Percentiles rank a stretch among this genome's conserved stretches.
Evolutionary conservation across 2,113 vertebrate species (phyloP).

Genomic region (Pelobates fuscus): DNA sequence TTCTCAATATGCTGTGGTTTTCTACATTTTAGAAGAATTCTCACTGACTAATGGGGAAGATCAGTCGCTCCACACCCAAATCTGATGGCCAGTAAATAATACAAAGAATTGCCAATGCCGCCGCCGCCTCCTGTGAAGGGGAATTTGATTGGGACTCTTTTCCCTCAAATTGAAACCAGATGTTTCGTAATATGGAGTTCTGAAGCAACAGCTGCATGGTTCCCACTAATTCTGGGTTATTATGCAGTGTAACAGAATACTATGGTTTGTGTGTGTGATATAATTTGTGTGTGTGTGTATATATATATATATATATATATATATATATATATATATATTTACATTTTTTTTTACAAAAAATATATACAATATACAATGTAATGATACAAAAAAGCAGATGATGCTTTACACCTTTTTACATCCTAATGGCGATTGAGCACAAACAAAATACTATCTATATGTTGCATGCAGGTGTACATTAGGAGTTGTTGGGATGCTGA

Average conservation of each 20-base stretch:
- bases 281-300: too few relatives aligned
- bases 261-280: too few relatives aligned
- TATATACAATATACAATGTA: too few relatives aligned
- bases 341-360: too few relatives aligned
- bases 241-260: neutral
- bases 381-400: too few relatives aligned
- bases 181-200: neutral
- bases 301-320: too few relatives aligned
- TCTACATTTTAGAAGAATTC: conserved; percentile 51
- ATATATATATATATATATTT: too few relatives aligned
- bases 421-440: too few relatives aligned
- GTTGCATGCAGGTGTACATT: too few relatives aligned
- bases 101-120: neutral
- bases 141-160: neutral
- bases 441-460: too few relatives aligned
- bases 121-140: neutral
- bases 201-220: neutral
- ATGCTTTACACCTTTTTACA: too few relatives aligned
- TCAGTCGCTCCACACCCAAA: neutral
- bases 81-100: neutral
- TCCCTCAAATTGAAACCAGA: neutral
- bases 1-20: conserved; percentile 56
- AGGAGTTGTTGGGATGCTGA: too few relatives aligned
- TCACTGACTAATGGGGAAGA: conserved; percentile 2
- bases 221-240: neutral